phyloP scores from a whole-genome alignment of 1,140 invertebrate species.

The Hylaeus volcanicus region DNA sequence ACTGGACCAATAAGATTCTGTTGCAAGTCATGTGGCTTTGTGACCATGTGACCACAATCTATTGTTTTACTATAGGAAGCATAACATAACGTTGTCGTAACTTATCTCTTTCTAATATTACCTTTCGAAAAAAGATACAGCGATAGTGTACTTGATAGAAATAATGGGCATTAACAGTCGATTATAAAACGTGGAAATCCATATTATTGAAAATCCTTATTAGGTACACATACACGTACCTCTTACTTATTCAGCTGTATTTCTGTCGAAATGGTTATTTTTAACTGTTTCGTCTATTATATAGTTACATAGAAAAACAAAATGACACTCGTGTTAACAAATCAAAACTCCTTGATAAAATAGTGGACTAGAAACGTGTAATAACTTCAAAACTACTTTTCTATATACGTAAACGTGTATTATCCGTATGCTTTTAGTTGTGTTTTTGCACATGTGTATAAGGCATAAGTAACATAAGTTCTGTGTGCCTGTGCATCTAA shows the following conservation, averaged over 20 bases:
- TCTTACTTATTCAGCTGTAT: neutral
- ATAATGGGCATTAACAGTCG: neutral
- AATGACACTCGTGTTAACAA: neutral
- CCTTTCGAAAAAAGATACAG: conserved; percentile 6
- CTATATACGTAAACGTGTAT: conserved; percentile 6
- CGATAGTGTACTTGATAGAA: neutral
- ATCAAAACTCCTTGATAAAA: conserved; percentile 9
- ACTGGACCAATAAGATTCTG: too few relatives aligned
- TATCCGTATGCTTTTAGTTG: conserved; percentile 1
- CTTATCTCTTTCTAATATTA: neutral
- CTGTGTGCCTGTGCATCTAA: conserved; percentile 13
- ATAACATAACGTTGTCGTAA: too few relatives aligned
- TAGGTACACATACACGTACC: neutral
- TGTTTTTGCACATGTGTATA: conserved; percentile 31
- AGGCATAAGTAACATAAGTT: neutral
- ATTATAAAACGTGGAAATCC: neutral
- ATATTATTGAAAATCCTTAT: neutral
- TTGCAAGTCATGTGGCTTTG: too few relatives aligned
- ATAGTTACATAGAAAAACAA: neutral
- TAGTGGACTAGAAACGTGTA: neutral
- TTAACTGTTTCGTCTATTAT: neutral
- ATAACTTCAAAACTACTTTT: neutral
- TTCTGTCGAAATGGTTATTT: conserved; percentile 15
- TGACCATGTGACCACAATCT: too few relatives aligned
- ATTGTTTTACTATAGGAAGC: too few relatives aligned